phyloP scores from a whole-genome alignment of 1,140 invertebrate genomes.

The Drosophila kikkawai region DNA sequence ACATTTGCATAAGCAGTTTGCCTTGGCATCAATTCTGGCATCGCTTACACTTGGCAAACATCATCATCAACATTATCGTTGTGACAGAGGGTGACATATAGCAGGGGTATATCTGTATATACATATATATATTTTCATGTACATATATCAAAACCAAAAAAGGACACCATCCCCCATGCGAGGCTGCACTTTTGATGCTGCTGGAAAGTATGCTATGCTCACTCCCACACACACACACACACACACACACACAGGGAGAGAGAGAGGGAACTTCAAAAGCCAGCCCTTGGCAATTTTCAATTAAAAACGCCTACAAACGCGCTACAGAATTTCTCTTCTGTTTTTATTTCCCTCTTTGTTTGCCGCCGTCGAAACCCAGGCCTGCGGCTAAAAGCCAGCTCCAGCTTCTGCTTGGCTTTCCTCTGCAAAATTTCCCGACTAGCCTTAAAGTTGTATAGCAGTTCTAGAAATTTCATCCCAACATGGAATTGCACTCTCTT shows the following conservation, averaged over 20 bases:
- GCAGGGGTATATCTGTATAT: not conserved
- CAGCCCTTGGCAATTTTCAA: constrained; percentile 78
- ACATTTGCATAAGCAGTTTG: constrained; percentile 61
- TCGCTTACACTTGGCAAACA: constrained; percentile 68
- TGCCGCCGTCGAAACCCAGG: not conserved
- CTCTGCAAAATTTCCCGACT: constrained; percentile 18
- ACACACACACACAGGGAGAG: not conserved
- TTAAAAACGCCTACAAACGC: constrained; percentile 76
- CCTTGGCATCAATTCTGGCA: constrained; percentile 77
- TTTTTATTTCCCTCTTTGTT: constrained; percentile 29
- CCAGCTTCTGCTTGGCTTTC: not conserved
- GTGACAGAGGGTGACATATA: constrained; percentile 30
- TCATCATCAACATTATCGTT: constrained; percentile 36
- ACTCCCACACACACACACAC: not conserved
- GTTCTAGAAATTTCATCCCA: constrained; percentile 14
- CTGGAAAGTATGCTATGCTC: constrained; percentile 52
- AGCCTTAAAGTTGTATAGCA: constrained; percentile 45
- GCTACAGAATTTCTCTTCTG: constrained; percentile 26
- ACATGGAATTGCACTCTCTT: constrained; percentile 76
- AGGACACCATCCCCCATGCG: constrained; percentile 7
- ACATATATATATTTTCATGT: not conserved
- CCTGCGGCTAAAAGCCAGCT: constrained; percentile 16
- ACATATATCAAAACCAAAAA: not conserved
- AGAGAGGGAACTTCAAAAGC: constrained; percentile 66
- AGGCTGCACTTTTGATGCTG: constrained; percentile 45